Evolutionary conservation across 2,797 vertebrate species (phyloP).

Genomic region (Semotilus atromaculatus): DNA sequence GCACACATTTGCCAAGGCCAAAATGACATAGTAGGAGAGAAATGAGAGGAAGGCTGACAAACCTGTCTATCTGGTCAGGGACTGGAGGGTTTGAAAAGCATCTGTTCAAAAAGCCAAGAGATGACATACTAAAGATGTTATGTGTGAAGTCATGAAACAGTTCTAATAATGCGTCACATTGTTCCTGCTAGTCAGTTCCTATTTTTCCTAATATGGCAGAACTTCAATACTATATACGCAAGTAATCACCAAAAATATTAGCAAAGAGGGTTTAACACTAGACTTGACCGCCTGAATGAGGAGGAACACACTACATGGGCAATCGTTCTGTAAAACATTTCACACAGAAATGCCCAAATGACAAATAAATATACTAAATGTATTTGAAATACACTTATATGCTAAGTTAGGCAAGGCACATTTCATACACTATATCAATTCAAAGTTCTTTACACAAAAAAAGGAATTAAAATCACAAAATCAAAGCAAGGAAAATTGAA

Average conservation of each 20-base stretch:
- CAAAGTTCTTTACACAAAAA: no score
- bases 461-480: no score
- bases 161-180: background rate
- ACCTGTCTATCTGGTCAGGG: slow-evolving; percentile 54
- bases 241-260: no score
- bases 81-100: no score
- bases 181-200: background rate
- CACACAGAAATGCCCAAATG: background rate
- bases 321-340: background rate
- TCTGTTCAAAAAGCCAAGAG: background rate
- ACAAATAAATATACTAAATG: no score
- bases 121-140: background rate
- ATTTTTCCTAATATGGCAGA: no score
- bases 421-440: no score
- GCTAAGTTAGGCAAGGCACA: no score
- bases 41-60: slow-evolving; percentile 37
- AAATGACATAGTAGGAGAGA: slow-evolving; percentile 30
- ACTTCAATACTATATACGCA: no score
- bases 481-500: no score
- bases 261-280: no score
- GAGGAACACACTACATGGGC: background rate
- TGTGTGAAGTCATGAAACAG: background rate
- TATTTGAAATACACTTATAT: no score
- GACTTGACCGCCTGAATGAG: background rate
- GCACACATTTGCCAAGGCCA: background rate